These are phyloP conservation scores for Alitta virens DNA, from an alignment of 2,888 invertebrate species.

Conservation along the genomic window DNA sequence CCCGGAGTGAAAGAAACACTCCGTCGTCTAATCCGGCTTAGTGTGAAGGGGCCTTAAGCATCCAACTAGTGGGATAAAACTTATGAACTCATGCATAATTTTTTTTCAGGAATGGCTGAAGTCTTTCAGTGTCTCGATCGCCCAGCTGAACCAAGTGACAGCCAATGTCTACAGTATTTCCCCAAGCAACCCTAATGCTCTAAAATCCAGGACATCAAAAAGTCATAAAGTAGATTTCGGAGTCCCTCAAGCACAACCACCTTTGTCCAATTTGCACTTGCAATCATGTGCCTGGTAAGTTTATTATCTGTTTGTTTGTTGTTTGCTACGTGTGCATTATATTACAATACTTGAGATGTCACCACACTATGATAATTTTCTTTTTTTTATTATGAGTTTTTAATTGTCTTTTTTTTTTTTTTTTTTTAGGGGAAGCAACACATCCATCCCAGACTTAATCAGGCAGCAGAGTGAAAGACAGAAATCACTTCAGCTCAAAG, in stretches of 20 bases:
- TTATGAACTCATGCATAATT: not conserved
- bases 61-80: not conserved
- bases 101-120: slow-evolving; percentile 40
- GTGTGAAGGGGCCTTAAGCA: no score
- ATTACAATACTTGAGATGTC: not conserved
- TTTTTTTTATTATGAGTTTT: no score
- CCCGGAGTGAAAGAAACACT: no score
- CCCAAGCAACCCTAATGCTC: slow-evolving; percentile 26
- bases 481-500: slow-evolving; percentile 5
- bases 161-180: slow-evolving; percentile 44
- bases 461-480: slow-evolving; percentile 30
- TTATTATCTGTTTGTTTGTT: no score
- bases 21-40: no score
- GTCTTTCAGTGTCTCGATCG: slow-evolving; percentile 36
- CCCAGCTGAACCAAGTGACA: slow-evolving; percentile 39
- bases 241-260: slow-evolving; percentile 28
- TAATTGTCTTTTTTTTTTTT: not conserved
- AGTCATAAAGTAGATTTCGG: not conserved
- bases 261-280: slow-evolving; percentile 26
- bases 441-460: slow-evolving; percentile 39
- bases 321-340: not conserved
- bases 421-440: slow-evolving; percentile 39
- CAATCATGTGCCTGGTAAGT: slow-evolving; percentile 32
- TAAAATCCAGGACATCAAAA: not conserved
- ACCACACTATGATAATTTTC: no score